Base-by-base conservation (phyloP, 2,888 invertebrate species). In the Lymantria monacha region DNA sequence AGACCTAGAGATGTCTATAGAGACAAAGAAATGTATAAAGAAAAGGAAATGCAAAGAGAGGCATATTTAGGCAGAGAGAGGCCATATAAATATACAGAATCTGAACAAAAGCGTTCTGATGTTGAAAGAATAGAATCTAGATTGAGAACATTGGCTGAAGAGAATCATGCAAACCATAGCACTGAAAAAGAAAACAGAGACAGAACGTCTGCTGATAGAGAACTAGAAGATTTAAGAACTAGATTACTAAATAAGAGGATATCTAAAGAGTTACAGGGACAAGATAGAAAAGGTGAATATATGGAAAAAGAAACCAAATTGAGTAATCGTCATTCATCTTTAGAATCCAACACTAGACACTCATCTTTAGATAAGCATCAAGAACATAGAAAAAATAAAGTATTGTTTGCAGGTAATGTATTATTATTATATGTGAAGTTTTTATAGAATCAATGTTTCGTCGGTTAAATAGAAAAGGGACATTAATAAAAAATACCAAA, bases 181-280 rank as follows among this genome's bases (percentile, higher is more conserved):
- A 85, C 82, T 75, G 91, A 92, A 73, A 92, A 92, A 72, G 92
- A 92, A 73, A 88, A 89, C 58, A 84, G 88, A 51, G 88, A 87
- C 51, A 84, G 81, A 59, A 80, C 84, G 33, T 86, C 90, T 44
- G 93, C 93, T 44, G 92, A 92, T 60, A 92, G 93, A 63, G 93
- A 95, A 51, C 87, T 96, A 54, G 95, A 96, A 75, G 96, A 96
- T 83, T 88, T 96, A 72, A 92, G 96, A 64, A 95, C 95, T 66
- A 93, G 96, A 70, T 85, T 95, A 60, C 77, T 95, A 15, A 95
- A 94, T 75, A 95, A 95, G 81, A 88, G 94, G 65, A 94, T 93
- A 81, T 93, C 92, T 72, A 95, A 94, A 69, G 94, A 94, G 53
- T 91, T 92, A 50, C 93, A 92, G 51, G 92, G 75, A 53, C 92